A percentile compares a stretch with the other conserved stretches of the same genome.
Evolutionary conservation across 2,797 vertebrate genomes (phyloP).

Genomic region (Glyptemys insculpta): DNA sequence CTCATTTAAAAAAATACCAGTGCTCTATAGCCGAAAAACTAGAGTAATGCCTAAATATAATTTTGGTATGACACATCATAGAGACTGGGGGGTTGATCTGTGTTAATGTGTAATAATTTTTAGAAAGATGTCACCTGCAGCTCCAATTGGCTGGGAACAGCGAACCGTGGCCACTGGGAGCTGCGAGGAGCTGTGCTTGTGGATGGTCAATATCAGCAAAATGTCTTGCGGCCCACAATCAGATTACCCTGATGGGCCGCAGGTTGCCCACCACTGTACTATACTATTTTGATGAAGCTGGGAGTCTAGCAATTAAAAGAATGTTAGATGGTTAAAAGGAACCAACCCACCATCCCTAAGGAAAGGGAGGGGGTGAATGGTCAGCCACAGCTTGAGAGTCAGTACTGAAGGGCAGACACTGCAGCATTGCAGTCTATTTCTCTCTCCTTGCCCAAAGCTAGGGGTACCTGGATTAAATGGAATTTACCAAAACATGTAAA

Average conservation of each 20-base stretch:
- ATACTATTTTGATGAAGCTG: rapidly evolving
- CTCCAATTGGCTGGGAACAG: too few relatives aligned
- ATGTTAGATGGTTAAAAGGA: background rate
- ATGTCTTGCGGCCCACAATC: too few relatives aligned
- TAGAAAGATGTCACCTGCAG: background rate
- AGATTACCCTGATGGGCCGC: too few relatives aligned
- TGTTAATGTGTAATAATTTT: constrained; percentile 1
- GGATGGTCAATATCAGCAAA: too few relatives aligned
- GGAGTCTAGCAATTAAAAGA: constrained; percentile 11
- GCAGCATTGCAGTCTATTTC: background rate
- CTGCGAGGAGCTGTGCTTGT: too few relatives aligned
- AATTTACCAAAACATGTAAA: background rate
- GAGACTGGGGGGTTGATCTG: background rate
- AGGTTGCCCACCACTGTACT: too few relatives aligned
- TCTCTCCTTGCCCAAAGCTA: background rate
- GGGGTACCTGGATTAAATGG: background rate
- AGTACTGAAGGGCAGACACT: background rate
- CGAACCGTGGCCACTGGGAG: too few relatives aligned
- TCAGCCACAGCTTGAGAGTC: background rate
- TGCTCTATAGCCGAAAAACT: background rate
- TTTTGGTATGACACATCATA: background rate
- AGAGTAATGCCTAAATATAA: background rate
- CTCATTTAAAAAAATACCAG: background rate
- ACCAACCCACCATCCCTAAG: rapidly evolving
- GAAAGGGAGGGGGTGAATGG: background rate